Evolutionary conservation across 2,888 invertebrate species (phyloP), one percentile per base, ranked within the genome.

Genomic region (Gerris lacustris): DNA sequence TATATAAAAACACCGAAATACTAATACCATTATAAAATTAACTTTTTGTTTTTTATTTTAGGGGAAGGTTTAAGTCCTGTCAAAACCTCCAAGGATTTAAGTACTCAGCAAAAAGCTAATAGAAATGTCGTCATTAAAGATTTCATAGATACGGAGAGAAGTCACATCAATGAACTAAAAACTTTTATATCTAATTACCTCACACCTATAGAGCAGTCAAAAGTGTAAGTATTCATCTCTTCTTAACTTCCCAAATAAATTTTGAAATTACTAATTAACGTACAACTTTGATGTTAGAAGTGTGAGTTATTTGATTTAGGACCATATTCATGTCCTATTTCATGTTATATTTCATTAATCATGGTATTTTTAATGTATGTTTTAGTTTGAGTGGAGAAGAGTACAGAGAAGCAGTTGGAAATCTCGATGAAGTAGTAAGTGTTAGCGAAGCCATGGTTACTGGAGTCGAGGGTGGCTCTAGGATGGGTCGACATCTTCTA

Each of bases 401-500:
- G 80, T 96, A 91, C 80, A 88, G 87, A 75, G 91, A 92, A 78
- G 82, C 97, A 74, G 88, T 91, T 75, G 92, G 94, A 72, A 96
- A 96, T 80, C 87, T 96, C 77, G 87, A 88, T 76, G 94, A 96
- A 78, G 88, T 97, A 70, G 84, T 94, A 74, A 88, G 90, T 79
- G 87, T 87, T 67, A 96, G 96, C 81, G 90, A 91, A 79, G 88
- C 88, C 77, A 86, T 97, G 73, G 83, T 95, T 66, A 82, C 85
- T 70, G 83, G 90, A 73, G 82, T 96, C 74, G 94, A 95, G 82
- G 82, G 84, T 6, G 90, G 92, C 74, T 94, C 96, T 80, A 85
- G 92, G 77, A 90, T 95, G 18, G 99, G 99, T 4, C 94, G 92
- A 76, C 83, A 96, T 11, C 96, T 98, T 80, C 82, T 99, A 72